These are phyloP conservation scores for Osmoderma eremita DNA, from an alignment of 2,888 invertebrate species.

Conservation along the genomic window DNA sequence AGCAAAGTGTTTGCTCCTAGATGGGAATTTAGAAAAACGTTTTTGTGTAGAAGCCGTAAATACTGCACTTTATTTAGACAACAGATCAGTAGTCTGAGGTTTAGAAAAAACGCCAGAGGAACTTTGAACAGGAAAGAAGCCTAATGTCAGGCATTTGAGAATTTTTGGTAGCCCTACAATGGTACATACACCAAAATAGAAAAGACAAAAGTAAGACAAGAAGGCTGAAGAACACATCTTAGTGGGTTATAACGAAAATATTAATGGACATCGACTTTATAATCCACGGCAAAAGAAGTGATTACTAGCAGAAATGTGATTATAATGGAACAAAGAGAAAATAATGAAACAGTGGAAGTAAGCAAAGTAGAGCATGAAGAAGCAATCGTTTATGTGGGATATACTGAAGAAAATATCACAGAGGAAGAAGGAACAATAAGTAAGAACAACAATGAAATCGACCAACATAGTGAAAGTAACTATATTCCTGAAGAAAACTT, in stretches of 20 bases:
- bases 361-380: not conserved
- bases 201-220: slow-evolving; percentile 51
- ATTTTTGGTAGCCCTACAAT: slow-evolving; percentile 49
- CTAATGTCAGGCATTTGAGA: slow-evolving; percentile 53
- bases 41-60: slow-evolving; percentile 52
- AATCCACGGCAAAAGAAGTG: slow-evolving; percentile 37
- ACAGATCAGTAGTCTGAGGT: slow-evolving; percentile 41
- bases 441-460: slow-evolving; percentile 9
- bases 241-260: slow-evolving; percentile 39
- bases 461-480: no score
- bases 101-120: slow-evolving; percentile 45
- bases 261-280: slow-evolving; percentile 43
- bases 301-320: slow-evolving; percentile 40
- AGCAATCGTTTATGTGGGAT: not conserved
- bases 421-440: not conserved
- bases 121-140: slow-evolving; percentile 52
- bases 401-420: not conserved
- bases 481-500: slow-evolving; percentile 21
- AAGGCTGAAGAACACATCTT: slow-evolving; percentile 41
- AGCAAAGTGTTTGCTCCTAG: slow-evolving; percentile 50
- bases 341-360: not conserved
- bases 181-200: slow-evolving; percentile 51
- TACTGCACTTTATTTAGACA: slow-evolving; percentile 31
- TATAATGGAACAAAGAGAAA: slow-evolving; percentile 34
- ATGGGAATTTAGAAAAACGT: slow-evolving; percentile 47